Evolutionary conservation across 35 echinoderm and acorn worm species (phyloP), one percentile per base, ranked within the genome.

Genomic region (Lytechinus variegatus): DNA sequence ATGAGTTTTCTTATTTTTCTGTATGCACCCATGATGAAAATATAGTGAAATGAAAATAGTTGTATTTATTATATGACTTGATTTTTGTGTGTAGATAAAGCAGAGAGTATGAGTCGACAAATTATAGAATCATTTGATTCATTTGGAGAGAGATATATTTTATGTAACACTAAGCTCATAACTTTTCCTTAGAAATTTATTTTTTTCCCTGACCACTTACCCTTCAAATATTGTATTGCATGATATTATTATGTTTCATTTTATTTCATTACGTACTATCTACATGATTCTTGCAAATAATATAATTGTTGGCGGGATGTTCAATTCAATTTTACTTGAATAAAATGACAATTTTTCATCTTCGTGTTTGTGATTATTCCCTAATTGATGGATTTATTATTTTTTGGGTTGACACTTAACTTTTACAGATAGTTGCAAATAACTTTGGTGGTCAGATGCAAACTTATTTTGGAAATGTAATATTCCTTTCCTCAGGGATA

Each of bases 51-150:
- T 93, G 92, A 93, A 57, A 93, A 55, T 55, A 55, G 92, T 93
- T 93, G 92, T 93, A 93, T 93, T 93, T 93, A 93, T 93, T 93
- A 93, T 57, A 93, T 93, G 92, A 54, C 92, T 55, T 57, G 92
- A 93, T 27, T 93, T 93, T 90, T 90, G 88, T 93, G 92, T 93
- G 92, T 93, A 93, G 92, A 93, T 93, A 93, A 93, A 93, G 55
- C 66, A 79, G 66, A 79, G 66, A 79, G 66, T 79, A 79, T 79
- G 66, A 79, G 66, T 79, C n/a, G 66, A 79, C 66, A 79, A 79
- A 79, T 16, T 79, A 79, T 79, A 79, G 66, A 79, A 79, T 79
- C 66, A 16, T 79, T 79, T 19, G 66, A 79, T 79, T 79, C 66
- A 79, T 79, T n/a, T 24, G 21, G 66, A 79, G 66, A 79, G n/a